A percentile compares a stretch with the other conserved stretches of the same genome.
Evolutionary conservation across 2,888 invertebrate genomes (phyloP).

Genomic region (Nomada ferruginata): DNA sequence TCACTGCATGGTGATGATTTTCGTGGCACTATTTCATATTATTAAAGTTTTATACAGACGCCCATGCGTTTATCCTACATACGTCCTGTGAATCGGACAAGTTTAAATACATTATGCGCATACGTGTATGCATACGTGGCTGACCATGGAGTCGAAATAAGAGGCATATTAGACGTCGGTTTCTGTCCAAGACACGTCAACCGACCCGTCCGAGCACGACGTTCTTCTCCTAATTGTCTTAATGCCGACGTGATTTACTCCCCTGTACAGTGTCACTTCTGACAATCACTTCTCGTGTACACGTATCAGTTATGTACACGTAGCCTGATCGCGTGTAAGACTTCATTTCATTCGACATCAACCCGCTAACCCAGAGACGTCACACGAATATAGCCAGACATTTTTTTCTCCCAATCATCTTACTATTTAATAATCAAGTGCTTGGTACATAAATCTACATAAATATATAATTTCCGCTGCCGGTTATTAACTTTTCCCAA

Average conservation of each 20-base stretch:
- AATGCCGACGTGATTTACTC: slow-evolving; percentile 78
- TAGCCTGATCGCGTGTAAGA: slow-evolving; percentile 53
- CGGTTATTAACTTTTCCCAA: neutral
- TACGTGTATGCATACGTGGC: slow-evolving; percentile 7
- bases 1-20: slow-evolving; percentile 20
- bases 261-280: slow-evolving; percentile 63
- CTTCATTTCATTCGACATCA: slow-evolving; percentile 65
- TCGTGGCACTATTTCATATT: slow-evolving; percentile 29
- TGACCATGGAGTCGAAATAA: slow-evolving; percentile 61
- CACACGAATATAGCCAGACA: slow-evolving; percentile 18
- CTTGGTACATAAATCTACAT: neutral
- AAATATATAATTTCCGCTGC: neutral
- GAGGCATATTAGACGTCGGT: slow-evolving; percentile 57
- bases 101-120: slow-evolving; percentile 35
- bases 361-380: slow-evolving; percentile 68
- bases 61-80: slow-evolving; percentile 57
- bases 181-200: slow-evolving; percentile 52
- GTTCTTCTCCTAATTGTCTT: slow-evolving; percentile 74
- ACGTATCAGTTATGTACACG: slow-evolving; percentile 44
- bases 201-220: slow-evolving; percentile 42
- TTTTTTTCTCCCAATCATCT: slow-evolving; percentile 13
- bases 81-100: slow-evolving; percentile 41
- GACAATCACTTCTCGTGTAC: slow-evolving; percentile 54
- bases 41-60: slow-evolving; percentile 34
- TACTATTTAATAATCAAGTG: neutral